phyloP scores from a whole-genome alignment of 1,140 invertebrate species.

The Leptopilina clavipes region DNA sequence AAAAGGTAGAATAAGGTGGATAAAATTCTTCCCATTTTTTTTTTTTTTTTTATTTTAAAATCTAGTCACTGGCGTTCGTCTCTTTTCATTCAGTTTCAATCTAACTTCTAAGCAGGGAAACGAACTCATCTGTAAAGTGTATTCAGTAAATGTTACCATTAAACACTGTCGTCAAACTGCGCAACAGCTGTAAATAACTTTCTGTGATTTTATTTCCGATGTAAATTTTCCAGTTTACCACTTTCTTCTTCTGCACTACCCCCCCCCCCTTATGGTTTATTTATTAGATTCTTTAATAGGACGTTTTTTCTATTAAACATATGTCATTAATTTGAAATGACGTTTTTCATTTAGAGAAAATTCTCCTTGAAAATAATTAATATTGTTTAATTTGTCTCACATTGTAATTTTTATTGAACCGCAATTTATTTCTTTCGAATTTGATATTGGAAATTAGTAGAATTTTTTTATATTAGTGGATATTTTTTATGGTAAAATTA shows the following conservation, averaged over 20 bases:
- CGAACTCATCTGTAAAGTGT: slow-evolving; percentile 29
- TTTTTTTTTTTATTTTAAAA: slow-evolving; percentile 3
- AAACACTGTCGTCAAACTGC: slow-evolving; percentile 23
- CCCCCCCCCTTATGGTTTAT: not conserved
- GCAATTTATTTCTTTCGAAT: no score
- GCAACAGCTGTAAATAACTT: slow-evolving; percentile 19
- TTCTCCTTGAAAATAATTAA: no score
- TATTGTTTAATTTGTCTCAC: no score
- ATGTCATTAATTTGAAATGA: no score
- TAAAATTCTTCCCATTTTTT: not conserved
- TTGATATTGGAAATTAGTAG: no score
- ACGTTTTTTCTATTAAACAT: not conserved
- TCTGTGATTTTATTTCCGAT: slow-evolving; percentile 31
- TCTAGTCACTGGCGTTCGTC: slow-evolving; percentile 32
- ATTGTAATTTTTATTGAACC: no score
- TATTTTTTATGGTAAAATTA: no score
- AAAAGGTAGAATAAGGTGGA: not conserved
- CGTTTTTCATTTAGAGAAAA: no score
- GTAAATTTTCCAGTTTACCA: slow-evolving; percentile 9
- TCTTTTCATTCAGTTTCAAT: slow-evolving; percentile 30
- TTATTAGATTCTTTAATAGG: not conserved
- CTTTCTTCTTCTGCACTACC: no score
- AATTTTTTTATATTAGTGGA: no score
- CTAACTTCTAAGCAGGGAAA: slow-evolving; percentile 23
- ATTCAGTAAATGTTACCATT: slow-evolving; percentile 34